Evolutionary conservation across 2,797 vertebrate genomes (phyloP), one percentile per base, ranked within the genome.

Genomic region (Etheostoma nigrum): DNA sequence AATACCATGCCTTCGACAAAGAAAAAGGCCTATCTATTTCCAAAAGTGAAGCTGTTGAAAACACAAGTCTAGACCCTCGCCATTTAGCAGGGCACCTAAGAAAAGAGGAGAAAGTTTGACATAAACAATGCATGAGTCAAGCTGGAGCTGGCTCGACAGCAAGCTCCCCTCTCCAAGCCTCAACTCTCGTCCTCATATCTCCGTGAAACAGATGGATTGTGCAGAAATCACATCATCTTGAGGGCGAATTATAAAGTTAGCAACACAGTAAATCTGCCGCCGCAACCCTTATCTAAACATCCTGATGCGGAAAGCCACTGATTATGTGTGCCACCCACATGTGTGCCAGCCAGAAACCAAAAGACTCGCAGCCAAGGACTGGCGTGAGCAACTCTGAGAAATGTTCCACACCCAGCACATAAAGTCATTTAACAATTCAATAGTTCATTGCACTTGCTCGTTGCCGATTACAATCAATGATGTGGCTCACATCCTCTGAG

Each of bases 201-300:
- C 62, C 49, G 58, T 47, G n/a, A 33, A 65, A 69, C 86, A 88
- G 74, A 71, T 25, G 8, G 79, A 61, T 16, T 57, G 74, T 36
- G 67, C 21, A 82, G 55, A 79, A 86, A 87, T 81, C 78, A 65
- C 82, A 60, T 81, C 83, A 78, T 87, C 74, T 70, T 63, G 55
- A 77, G 80, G 72, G 75, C 5, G 1, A 91, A 82, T 84, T 88
- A 84, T 74, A 76, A 87, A 83, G 88, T 88, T 70, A 79, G 81
- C 67, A 58, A 74, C 73, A 72, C 59, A 77, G 45, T 75, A 80
- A 86, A 86, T 92, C 90, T 90, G 82, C 64, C 53, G 77, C 82
- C 85, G 5, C 86, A 81, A 76, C 78, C 84, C 80, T 89, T 89
- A 87, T 89, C 89, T 86, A 88, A 88, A 91, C 81, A 91, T 89